Percentiles rank a stretch among this genome's conserved stretches.
phyloP scores from a whole-genome alignment of 2,797 vertebrate genomes.

The Hyperoplus lanceolatus region DNA sequence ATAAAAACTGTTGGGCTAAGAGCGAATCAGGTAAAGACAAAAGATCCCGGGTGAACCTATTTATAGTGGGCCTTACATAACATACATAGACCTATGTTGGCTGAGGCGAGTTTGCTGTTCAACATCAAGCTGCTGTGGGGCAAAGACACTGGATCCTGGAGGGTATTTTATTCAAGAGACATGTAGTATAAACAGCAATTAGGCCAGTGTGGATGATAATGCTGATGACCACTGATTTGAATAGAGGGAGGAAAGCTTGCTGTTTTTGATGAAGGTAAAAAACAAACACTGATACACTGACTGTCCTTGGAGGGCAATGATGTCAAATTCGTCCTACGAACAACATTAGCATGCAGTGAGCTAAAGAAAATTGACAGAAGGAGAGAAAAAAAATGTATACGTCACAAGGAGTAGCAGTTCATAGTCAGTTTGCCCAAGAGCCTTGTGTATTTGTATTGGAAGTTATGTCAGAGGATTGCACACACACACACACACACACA shows the following conservation, averaged over 20 bases:
- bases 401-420: constrained; percentile 46
- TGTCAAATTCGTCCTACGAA: constrained; percentile 62
- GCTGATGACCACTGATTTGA: constrained; percentile 43
- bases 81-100: constrained; percentile 84
- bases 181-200: constrained; percentile 61
- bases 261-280: constrained; percentile 51
- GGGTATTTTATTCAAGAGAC: constrained; percentile 52
- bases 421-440: constrained; percentile 27
- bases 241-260: constrained; percentile 41
- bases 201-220: constrained; percentile 38
- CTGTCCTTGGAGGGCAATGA: constrained; percentile 67
- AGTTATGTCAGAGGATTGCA: constrained; percentile 51
- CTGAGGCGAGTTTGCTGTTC: constrained; percentile 78
- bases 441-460: constrained; percentile 43
- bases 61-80: constrained; percentile 91
- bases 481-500: constrained; percentile 20
- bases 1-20: constrained; percentile 91
- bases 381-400: constrained; percentile 14
- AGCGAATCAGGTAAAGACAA: constrained; percentile 92
- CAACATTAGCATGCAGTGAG: constrained; percentile 56
- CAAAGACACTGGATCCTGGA: constrained; percentile 57
- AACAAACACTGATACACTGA: constrained; percentile 40
- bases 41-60: constrained; percentile 90
- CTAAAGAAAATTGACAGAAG: constrained; percentile 61
- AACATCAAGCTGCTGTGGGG: constrained; percentile 66